Evolutionary conservation across 2,797 vertebrate species (phyloP), one percentile per base, ranked within the genome.

Genomic region (Chloroceryle amazona): DNA sequence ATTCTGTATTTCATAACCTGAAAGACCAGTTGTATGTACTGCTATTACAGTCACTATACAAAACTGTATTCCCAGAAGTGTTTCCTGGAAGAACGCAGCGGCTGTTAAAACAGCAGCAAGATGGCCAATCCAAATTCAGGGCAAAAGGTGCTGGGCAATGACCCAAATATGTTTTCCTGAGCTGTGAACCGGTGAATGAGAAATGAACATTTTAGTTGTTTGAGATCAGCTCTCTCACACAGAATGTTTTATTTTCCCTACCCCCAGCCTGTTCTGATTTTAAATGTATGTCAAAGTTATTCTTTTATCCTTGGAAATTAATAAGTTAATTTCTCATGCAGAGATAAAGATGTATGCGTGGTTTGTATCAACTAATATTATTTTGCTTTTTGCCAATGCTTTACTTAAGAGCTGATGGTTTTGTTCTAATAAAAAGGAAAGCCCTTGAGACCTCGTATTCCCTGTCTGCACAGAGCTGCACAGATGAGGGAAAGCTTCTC

Each of bases 381-480:
- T 86, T 71, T 90, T 54, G 20, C 61, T 83, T 94, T 94, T 95
- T 91, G 86, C 66, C 73, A 90, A 26, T 26, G 37, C 67, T 94
- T 94, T 89, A 81, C 90, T 89, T 96, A 86, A 93, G 93, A 92
- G 74, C 86, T 49, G 62, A 91, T 67, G 68, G 16, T 37, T 95
- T 89, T 88, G 63, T 83, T 47, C 90, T 88, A 79, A 90, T 75
- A 84, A 86, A 94, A 81, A 68, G n/a, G 72, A 94, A 95, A 94
- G 71, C 83, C 74, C 90, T 75, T 70, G 81, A 90, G 90, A 93
- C 41, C 21, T 84, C 26, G 3, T 79, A 89, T 89, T 94, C 85
- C 78, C 83, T 80, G 57, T 52, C 47, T 93, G 78, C 67, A 57
- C 55, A 73, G 89, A 84, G 44, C 60, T 79, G 60, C 67, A 83